Evolutionary conservation across 2,888 invertebrate genomes (phyloP), one percentile per base, ranked within the genome.

Genomic region (Aradus depressus): DNA sequence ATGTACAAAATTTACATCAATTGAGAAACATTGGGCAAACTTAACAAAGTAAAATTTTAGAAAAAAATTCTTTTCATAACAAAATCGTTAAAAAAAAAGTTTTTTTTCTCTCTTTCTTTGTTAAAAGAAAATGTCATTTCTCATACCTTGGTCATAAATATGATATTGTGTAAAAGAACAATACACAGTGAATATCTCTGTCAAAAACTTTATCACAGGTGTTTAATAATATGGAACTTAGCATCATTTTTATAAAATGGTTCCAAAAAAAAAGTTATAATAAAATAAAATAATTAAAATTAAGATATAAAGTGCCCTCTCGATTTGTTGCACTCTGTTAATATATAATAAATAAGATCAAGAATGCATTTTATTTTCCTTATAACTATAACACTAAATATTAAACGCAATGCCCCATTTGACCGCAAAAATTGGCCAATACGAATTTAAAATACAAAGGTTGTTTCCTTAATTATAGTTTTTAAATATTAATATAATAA

Each of bases 1-100:
- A 54, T 55, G 50, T 55, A 55, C 55, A 55, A 55, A 55, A 55
- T 55, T 55, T 55, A 55, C 55, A 55, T 25, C 31, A 42, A 42
- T 44, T 32, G 28, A 52, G 45, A 44, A 34, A 48, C 48, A 42
- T 41, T 53, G 53, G 49, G 49, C 53, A 53, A 53, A 53, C 53
- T 44, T 50, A 53, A 53, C 53, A 50, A 43, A 43, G 38, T 38
- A 44, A 44, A n/a, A n/a, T n/a, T n/a, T n/a, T n/a, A n/a, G n/a
- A n/a, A n/a, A n/a, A n/a, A n/a, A n/a, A n/a, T n/a, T n/a, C n/a
- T n/a, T n/a, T n/a, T n/a, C n/a, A n/a, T n/a, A n/a, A n/a, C n/a
- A n/a, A n/a, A n/a, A n/a, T n/a, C n/a, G n/a, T n/a, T n/a, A n/a
- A n/a, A n/a, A n/a, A n/a, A n/a, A n/a, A n/a, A n/a, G n/a, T n/a